Percentiles rank a stretch among this genome's conserved stretches.
Conservation (phyloP, 2,113 vertebrate genomes). For the Leucosticte australis region DNA sequence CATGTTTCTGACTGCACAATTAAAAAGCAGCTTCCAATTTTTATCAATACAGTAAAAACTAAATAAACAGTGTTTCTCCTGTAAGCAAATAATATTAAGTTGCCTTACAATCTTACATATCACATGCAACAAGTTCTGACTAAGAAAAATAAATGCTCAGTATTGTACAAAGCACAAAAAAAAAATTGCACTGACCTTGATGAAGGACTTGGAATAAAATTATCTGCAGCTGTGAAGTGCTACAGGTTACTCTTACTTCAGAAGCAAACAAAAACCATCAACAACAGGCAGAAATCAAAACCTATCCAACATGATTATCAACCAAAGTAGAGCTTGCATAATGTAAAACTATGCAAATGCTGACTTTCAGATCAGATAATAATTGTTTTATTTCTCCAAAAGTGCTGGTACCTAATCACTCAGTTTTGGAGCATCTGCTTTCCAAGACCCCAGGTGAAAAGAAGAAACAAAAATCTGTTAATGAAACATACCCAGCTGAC, state of each 20-base stretch:
- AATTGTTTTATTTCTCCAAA: neutral
- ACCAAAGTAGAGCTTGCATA: neutral
- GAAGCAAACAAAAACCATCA: neutral
- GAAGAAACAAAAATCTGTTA: neutral
- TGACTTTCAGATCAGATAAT: neutral
- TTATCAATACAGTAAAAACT: neutral
- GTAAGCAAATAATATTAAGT: neutral
- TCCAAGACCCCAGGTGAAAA: neutral
- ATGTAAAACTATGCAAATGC: neutral
- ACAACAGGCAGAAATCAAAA: neutral
- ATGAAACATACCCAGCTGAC: neutral
- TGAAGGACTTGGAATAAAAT: neutral
- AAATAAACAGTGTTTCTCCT: neutral
- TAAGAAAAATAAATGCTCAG: neutral
- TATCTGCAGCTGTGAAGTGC: neutral
- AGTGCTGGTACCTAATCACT: neutral
- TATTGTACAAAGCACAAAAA: neutral
- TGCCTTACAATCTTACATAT: neutral
- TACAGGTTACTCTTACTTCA: neutral
- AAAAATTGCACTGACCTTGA: neutral
- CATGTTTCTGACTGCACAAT: neutral
- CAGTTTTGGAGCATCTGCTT: neutral
- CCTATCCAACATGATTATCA: neutral
- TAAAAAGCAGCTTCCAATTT: neutral
- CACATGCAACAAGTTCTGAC: neutral